phyloP scores from a whole-genome alignment of 2,113 vertebrate genomes.

The Canis aureus region DNA sequence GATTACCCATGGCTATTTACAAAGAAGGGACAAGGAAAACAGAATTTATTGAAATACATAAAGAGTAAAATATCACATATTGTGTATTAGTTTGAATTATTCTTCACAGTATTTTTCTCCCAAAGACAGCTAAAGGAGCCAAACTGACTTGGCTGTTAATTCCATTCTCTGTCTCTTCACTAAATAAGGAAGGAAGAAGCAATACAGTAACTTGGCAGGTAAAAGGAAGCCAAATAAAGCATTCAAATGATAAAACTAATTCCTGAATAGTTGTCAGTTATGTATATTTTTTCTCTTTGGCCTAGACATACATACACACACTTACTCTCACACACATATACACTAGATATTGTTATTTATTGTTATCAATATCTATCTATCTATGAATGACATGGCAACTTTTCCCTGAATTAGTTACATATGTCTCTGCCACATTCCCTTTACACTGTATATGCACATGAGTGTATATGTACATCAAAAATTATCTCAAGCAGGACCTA shows the following conservation, averaged over 20 bases:
- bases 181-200: slow-evolving; percentile 23
- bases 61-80: background rate
- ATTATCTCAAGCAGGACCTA: slow-evolving; percentile 33
- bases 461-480: background rate
- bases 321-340: background rate
- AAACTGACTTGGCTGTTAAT: slow-evolving; percentile 3
- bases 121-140: background rate
- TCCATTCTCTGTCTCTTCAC: background rate
- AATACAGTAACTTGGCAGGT: slow-evolving; percentile 2
- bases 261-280: background rate
- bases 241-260: background rate
- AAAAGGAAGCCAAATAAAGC: background rate
- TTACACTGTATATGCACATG: background rate
- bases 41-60: background rate
- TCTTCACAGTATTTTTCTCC: background rate
- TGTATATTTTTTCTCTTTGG: background rate
- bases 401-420: background rate
- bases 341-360: background rate
- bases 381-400: background rate
- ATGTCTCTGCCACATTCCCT: background rate
- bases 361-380: background rate
- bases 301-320: background rate
- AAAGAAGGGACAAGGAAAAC: background rate
- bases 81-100: background rate
- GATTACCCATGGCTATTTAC: background rate